These are phyloP conservation scores for Drosophila bocki DNA, from an alignment of 1,140 invertebrate species.

Conservation along the genomic window DNA sequence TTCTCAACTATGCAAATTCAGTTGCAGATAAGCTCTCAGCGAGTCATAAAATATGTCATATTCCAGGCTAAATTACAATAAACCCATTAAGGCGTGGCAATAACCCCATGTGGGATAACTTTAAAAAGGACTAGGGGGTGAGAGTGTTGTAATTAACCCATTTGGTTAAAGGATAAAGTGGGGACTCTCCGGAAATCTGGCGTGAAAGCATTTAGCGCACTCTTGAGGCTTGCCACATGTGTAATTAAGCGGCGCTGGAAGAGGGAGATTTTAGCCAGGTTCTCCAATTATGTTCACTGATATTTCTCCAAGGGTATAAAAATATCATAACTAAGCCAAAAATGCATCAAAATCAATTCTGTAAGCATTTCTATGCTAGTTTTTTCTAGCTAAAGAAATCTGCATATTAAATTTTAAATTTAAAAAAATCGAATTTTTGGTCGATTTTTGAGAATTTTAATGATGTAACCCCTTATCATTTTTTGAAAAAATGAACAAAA, in stretches of 20 bases:
- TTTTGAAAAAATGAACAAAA: no score
- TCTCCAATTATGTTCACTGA: not conserved
- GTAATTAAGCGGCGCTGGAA: constrained; percentile 13
- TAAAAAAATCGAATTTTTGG: no score
- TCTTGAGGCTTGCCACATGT: constrained; percentile 26
- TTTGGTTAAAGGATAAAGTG: constrained; percentile 23
- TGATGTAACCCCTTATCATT: no score
- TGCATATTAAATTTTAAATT: no score
- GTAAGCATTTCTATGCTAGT: no score
- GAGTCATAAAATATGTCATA: constrained; percentile 81
- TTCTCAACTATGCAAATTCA: constrained; percentile 19
- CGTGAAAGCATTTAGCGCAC: constrained; percentile 67
- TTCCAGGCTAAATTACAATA: constrained; percentile 66
- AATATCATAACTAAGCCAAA: no score
- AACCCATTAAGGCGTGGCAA: constrained; percentile 58
- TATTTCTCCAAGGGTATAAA: not conserved
- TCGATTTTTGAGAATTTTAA: no score
- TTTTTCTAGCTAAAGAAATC: no score
- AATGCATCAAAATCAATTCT: no score
- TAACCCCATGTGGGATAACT: constrained; percentile 49
- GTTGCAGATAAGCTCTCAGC: constrained; percentile 50
- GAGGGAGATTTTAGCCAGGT: not conserved
- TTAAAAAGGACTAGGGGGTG: not conserved
- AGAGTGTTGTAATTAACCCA: constrained; percentile 56
- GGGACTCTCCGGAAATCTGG: constrained; percentile 15